Evolutionary conservation across 2,113 vertebrate genomes (phyloP).

Genomic region (Chaetorhynchus papuensis): DNA sequence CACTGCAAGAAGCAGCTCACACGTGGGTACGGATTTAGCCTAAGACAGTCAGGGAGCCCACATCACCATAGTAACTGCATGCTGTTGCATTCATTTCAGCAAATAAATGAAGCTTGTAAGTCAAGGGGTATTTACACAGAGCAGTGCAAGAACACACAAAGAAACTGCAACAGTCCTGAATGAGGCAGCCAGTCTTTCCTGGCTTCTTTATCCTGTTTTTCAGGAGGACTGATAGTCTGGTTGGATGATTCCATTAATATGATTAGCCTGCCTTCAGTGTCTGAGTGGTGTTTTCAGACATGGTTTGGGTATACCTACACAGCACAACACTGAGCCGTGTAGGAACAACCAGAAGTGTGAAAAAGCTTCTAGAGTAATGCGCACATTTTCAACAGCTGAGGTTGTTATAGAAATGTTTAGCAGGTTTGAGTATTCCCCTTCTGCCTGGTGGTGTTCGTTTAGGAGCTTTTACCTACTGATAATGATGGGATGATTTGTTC

Average conservation of each 20-base stretch:
- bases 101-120: slow-evolving; percentile 8
- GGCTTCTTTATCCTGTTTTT: background rate
- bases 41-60: background rate
- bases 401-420: background rate
- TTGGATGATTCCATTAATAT: background rate
- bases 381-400: background rate
- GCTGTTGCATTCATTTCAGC: slow-evolving; percentile 10
- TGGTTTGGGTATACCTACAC: background rate
- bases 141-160: background rate
- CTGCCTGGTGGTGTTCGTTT: background rate
- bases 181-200: background rate
- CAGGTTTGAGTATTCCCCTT: background rate
- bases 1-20: background rate
- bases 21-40: background rate
- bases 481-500: background rate
- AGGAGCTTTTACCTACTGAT: background rate
- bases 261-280: background rate
- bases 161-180: background rate
- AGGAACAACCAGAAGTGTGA: background rate
- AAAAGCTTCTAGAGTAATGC: background rate
- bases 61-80: slow-evolving; percentile 34
- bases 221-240: background rate
- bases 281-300: background rate
- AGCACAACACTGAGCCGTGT: background rate
- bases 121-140: background rate